Evolutionary conservation across 2,888 invertebrate species (phyloP), one percentile per base, ranked within the genome.

Genomic region (Orthosia gracilis): DNA sequence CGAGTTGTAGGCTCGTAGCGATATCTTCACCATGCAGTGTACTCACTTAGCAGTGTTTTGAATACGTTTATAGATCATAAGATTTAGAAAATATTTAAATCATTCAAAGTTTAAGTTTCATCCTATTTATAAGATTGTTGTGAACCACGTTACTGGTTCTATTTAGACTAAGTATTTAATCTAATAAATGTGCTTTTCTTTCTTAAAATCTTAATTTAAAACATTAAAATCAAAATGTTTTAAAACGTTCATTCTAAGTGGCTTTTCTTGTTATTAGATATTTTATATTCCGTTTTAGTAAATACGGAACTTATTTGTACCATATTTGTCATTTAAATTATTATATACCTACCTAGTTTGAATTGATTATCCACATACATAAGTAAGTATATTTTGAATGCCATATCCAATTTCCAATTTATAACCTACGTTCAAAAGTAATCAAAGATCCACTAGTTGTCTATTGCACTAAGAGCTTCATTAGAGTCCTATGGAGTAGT

Each of bases 121-220:
- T 18, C 31, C 15, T 78, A 82, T 47, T 64, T 68, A 15, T 82
- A 79, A 66, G 65, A 61, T 63, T 82, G 78, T 79, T 79, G 61
- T 58, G 75, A 23, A 26, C 81, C 64, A 45, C n/a, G n/a, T n/a
- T n/a, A n/a, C 17, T 73, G 74, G 76, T 55, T 78, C 54, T 76
- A 50, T 76, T 69, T 66, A 66, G 7, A 31, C 58, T 80, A 75
- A 66, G 65, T 80, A 59, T 62, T 50, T 45, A 54, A 59, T 64
- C 13, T 49, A 49, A 59, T 13, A 45, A 18, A 45, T 7, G n/a
- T 61, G 23, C 4, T 17, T 47, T 18, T 11, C 1, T 15, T 21
- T 31, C 11, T n/a, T 26, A 9, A 66, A 55, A 31, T 15, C 13
- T 55, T 13, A 12, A 55, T 3, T 18, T 45, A 47, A 47, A 62